Conservation (phyloP, 2,888 invertebrate genomes). For the Liposcelis brunnea region DNA sequence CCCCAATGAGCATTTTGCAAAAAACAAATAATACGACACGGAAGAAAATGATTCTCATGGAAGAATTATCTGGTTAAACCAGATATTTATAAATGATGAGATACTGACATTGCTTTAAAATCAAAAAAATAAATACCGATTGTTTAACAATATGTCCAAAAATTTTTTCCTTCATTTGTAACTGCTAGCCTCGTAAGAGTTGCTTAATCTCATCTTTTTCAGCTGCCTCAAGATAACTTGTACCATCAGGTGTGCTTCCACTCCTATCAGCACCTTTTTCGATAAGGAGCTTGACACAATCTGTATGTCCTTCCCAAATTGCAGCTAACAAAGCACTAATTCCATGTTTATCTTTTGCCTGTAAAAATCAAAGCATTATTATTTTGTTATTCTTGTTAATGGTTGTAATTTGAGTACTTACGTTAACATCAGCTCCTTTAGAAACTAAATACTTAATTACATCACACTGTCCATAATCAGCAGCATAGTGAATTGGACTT, state of each 20-base stretch:
- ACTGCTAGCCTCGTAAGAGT: slow-evolving; percentile 30
- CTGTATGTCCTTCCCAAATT: slow-evolving; percentile 91
- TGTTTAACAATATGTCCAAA: too few species aligned
- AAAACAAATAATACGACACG: too few species aligned
- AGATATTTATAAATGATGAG: too few species aligned
- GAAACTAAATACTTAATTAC: slow-evolving; percentile 74
- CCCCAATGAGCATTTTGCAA: too few species aligned
- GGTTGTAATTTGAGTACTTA: slow-evolving; percentile 32
- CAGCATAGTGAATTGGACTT: slow-evolving; percentile 81
- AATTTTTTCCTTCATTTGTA: too few species aligned
- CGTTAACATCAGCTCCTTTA: slow-evolving; percentile 87
- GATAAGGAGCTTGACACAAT: slow-evolving; percentile 73
- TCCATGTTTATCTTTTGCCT: slow-evolving; percentile 89
- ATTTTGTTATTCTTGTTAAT: too few species aligned
- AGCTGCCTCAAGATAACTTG: slow-evolving; percentile 70
- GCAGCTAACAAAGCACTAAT: slow-evolving; percentile 87
- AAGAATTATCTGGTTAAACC: too few species aligned
- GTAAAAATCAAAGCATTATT: slow-evolving; percentile 24
- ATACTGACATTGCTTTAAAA: too few species aligned
- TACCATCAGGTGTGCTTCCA: slow-evolving; percentile 76
- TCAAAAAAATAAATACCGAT: too few species aligned
- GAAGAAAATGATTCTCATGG: too few species aligned
- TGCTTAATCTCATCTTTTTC: slow-evolving; percentile 83
- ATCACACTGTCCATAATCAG: slow-evolving; percentile 87
- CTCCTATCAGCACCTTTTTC: slow-evolving; percentile 69